Evolutionary conservation across 2,113 vertebrate genomes (phyloP).

Genomic region (Scolopax mira): DNA sequence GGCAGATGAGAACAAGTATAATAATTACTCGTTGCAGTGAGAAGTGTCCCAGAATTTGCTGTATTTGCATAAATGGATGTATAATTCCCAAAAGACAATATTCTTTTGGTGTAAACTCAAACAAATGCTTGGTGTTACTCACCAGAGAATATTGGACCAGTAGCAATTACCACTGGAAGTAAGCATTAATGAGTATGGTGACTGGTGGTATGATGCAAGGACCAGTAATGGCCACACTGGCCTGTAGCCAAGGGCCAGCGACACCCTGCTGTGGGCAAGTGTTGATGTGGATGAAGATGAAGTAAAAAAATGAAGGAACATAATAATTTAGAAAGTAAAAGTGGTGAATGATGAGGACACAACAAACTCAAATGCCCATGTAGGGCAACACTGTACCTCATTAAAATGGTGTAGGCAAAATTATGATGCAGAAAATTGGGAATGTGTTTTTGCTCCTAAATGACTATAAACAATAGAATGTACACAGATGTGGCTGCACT

Average conservation of each 20-base stretch:
- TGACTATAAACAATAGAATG: background rate
- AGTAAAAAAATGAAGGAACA: background rate
- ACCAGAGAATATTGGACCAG: background rate
- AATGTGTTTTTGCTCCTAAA: background rate
- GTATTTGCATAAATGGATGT: background rate
- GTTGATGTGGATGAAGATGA: background rate
- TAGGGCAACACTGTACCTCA: rapidly evolving
- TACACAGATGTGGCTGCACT: background rate
- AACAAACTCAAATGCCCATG: rapidly evolving
- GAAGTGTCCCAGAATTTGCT: background rate
- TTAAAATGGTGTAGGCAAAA: background rate
- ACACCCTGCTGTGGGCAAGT: background rate
- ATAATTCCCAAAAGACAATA: background rate
- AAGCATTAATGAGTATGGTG: background rate
- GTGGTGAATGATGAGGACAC: background rate
- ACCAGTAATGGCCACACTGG: background rate
- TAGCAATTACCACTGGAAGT: background rate
- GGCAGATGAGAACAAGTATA: background rate
- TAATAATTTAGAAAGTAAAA: background rate
- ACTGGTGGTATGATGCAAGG: background rate
- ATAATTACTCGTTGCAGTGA: background rate
- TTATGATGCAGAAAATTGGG: background rate
- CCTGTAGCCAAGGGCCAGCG: rapidly evolving
- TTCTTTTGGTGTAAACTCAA: background rate
- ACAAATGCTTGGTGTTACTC: background rate